Conservation (phyloP, 2,113 vertebrate species). For the Leiothrix lutea region DNA sequence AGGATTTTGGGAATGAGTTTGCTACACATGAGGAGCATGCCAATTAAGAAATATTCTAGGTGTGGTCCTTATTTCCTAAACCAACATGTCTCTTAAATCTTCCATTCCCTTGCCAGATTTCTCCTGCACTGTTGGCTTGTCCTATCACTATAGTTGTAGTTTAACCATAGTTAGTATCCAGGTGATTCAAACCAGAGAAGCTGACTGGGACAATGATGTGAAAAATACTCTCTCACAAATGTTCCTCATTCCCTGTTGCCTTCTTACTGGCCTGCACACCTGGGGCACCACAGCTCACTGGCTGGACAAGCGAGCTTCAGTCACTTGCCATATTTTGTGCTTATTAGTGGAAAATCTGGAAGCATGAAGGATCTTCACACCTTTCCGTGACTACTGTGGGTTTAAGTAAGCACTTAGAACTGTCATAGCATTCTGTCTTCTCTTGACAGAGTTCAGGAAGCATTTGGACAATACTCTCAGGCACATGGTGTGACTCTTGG, state of each 20-base stretch:
- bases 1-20: background rate
- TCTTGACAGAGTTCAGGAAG: background rate
- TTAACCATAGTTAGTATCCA: background rate
- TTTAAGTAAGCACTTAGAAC: background rate
- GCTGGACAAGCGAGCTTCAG: background rate
- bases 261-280: background rate
- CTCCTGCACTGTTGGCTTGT: background rate
- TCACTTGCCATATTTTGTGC: background rate
- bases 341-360: background rate
- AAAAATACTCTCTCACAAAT: background rate
- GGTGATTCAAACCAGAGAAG: background rate
- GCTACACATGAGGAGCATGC: background rate
- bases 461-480: fast-evolving
- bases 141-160: background rate
- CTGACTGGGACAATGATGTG: background rate
- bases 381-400: background rate
- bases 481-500: background rate
- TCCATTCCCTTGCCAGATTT: background rate
- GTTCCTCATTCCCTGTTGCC: background rate
- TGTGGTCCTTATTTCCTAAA: background rate
- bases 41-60: background rate
- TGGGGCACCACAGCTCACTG: background rate
- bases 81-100: background rate
- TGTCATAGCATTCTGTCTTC: background rate
- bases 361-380: fast-evolving